Evolutionary conservation across 92 coral and sea anemone species (phyloP).

Genomic region (Parazoanthus atlanticus): DNA sequence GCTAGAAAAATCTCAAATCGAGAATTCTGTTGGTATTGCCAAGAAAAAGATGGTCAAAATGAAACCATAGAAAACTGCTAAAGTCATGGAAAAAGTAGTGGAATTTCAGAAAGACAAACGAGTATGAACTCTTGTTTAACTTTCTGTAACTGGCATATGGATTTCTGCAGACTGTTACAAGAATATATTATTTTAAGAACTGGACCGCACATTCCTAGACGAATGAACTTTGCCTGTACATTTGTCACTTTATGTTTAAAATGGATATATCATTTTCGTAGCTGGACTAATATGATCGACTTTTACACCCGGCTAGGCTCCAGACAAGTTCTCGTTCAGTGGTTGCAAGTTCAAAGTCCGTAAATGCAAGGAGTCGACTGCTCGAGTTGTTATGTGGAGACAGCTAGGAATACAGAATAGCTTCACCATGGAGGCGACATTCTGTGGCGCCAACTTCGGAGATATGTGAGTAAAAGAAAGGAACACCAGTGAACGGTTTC

Average conservation of each 20-base stretch:
- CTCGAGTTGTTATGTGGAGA: slow-evolving; percentile 99
- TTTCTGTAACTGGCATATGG: too few species aligned
- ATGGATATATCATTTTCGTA: not conserved
- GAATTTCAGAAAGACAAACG: too few species aligned
- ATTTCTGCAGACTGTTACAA: too few species aligned
- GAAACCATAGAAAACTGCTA: too few species aligned
- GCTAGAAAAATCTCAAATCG: too few species aligned
- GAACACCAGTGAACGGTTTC: not conserved
- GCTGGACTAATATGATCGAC: too few species aligned
- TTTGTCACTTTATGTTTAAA: not conserved
- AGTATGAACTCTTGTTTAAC: too few species aligned
- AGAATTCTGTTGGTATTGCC: too few species aligned
- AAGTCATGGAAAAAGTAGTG: too few species aligned
- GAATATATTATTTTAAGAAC: too few species aligned
- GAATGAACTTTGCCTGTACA: not conserved
- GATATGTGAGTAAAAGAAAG: slow-evolving; percentile 77
- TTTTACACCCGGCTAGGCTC: slow-evolving; percentile 63
- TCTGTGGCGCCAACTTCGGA: slow-evolving; percentile 98
- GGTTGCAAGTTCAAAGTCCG: slow-evolving; percentile 98
- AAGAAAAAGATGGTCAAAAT: too few species aligned
- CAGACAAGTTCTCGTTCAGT: slow-evolving; percentile 95
- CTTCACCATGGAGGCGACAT: slow-evolving; percentile 99
- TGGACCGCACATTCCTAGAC: not conserved
- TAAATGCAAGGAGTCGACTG: slow-evolving; percentile 96
- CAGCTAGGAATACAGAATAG: slow-evolving; percentile 95